Conservation (phyloP, 2,797 vertebrate species). For the Hirundo rustica region DNA sequence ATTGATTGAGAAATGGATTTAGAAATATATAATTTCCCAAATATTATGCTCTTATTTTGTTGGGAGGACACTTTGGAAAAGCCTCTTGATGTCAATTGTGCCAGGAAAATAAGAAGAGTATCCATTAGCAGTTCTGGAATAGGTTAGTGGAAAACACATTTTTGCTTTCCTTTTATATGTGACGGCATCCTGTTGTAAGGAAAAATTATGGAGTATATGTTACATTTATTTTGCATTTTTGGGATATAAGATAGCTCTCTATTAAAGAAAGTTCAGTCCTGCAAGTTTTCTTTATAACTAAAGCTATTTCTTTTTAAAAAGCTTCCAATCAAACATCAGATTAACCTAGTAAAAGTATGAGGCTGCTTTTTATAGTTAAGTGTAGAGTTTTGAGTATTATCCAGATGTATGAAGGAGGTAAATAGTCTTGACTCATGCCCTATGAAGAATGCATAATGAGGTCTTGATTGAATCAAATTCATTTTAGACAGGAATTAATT, state of each 20-base stretch:
- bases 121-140: neutral
- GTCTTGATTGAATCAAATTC: constrained; percentile 78
- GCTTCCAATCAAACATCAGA: neutral
- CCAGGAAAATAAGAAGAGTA: neutral
- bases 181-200: neutral
- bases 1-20: neutral
- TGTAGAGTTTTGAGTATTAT: constrained; percentile 63
- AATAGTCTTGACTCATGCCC: constrained; percentile 72
- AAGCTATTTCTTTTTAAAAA: neutral
- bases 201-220: neutral
- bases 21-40: neutral
- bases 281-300: neutral
- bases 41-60: neutral
- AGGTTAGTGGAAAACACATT: neutral
- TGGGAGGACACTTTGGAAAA: constrained; percentile 16
- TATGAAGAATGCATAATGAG: constrained; percentile 74
- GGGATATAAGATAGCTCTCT: neutral
- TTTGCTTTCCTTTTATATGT: constrained; percentile 39
- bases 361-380: constrained; percentile 68
- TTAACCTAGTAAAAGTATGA: constrained; percentile 57
- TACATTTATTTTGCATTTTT: neutral
- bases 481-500: constrained; percentile 81
- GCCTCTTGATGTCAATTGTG: neutral
- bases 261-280: neutral
- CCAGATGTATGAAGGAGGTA: constrained; percentile 72